These are phyloP conservation scores for Emydocephalus ijimae DNA, from an alignment of 2,113 vertebrate species.

Conservation along the genomic window DNA sequence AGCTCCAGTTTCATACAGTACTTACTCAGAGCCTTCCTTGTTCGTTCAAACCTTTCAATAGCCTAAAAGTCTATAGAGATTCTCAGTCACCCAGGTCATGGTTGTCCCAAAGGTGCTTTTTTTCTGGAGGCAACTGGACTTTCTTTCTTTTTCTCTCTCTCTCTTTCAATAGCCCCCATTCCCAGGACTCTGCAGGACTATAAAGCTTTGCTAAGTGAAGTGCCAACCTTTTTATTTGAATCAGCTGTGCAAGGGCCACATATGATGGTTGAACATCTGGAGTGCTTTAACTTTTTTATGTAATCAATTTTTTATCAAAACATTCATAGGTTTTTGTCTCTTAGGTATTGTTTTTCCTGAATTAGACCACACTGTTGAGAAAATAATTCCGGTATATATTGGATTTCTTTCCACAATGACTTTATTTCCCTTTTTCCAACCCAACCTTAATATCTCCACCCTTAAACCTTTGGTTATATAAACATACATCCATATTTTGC, in stretches of 20 bases:
- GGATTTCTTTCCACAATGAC: background rate
- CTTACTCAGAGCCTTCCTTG: background rate
- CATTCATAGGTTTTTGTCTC: background rate
- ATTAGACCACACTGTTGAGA: slow-evolving; percentile 3
- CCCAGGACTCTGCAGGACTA: background rate
- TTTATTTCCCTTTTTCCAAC: background rate
- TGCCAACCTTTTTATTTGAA: background rate
- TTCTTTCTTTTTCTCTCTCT: too few species aligned
- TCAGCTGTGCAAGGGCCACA: background rate
- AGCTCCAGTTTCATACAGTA: background rate
- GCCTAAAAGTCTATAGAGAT: too few species aligned
- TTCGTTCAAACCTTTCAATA: background rate
- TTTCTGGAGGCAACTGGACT: too few species aligned
- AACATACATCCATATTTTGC: background rate
- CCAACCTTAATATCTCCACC: background rate
- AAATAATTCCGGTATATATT: background rate
- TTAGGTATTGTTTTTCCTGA: background rate
- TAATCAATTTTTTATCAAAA: background rate
- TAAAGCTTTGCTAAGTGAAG: background rate
- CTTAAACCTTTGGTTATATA: background rate
- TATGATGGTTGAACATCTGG: background rate
- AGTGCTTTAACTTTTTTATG: background rate
- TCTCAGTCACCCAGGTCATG: too few species aligned
- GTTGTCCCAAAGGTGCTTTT: too few species aligned
- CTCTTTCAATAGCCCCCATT: too few species aligned